Percentiles rank a stretch among this genome's conserved stretches.
phyloP scores from a whole-genome alignment of 2,113 vertebrate species.

The Semnornis frantzii region DNA sequence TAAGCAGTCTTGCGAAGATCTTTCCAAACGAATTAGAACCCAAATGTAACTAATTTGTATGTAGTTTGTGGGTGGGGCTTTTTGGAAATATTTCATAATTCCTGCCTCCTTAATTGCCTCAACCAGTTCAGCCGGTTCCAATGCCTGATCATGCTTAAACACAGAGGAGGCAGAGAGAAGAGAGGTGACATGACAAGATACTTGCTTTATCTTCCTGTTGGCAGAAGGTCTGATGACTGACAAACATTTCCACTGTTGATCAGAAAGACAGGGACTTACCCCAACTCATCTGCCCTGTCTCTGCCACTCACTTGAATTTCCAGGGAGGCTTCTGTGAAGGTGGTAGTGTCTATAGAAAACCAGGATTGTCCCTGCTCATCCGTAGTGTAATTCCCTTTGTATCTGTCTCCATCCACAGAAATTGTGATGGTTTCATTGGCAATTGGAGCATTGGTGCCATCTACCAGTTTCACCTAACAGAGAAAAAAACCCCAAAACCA shows the following conservation, averaged over 20 bases:
- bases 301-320: conserved; percentile 63
- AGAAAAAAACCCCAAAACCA: background rate
- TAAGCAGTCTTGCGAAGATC: too few species aligned
- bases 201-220: background rate
- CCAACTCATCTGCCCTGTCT: background rate
- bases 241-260: background rate
- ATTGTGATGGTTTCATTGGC: conserved; percentile 60
- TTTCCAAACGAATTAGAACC: too few species aligned
- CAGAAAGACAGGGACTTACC: background rate
- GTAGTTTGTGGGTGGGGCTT: too few species aligned
- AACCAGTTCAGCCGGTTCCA: too few species aligned
- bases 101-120: too few species aligned
- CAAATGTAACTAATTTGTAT: too few species aligned
- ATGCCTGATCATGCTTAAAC: too few species aligned
- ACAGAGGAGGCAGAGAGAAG: background rate
- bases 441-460: conserved; percentile 68
- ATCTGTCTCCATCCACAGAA: conserved; percentile 1
- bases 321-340: conserved; percentile 23
- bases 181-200: background rate
- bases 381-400: conserved; percentile 66
- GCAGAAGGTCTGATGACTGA: background rate
- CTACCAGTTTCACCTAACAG: conserved; percentile 68
- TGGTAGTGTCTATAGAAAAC: conserved; percentile 72
- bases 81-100: too few species aligned
- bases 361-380: conserved; percentile 62